Evolutionary conservation across 2,888 invertebrate species (phyloP).

Genomic region (Clivina fossor): DNA sequence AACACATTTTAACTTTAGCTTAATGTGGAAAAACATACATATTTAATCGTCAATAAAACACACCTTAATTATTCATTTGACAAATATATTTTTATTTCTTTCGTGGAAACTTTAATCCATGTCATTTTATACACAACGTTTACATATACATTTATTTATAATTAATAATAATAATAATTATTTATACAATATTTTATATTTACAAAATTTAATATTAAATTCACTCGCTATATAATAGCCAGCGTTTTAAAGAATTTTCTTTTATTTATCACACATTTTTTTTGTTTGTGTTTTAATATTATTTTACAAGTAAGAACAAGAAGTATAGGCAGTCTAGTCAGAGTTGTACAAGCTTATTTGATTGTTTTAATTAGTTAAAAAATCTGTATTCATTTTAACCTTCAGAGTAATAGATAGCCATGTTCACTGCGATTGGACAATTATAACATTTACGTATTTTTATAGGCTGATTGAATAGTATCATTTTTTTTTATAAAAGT

Average conservation of each 20-base stretch:
- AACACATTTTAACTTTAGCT: constrained; percentile 4
- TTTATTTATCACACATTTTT: constrained; percentile 28
- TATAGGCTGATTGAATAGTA: too few species aligned
- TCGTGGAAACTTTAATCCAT: constrained; percentile 29
- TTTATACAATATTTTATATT: constrained; percentile 38
- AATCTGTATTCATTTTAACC: too few species aligned
- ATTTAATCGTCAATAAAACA: constrained; percentile 44
- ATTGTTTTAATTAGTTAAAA: too few species aligned
- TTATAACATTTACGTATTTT: too few species aligned
- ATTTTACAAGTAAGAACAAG: constrained; percentile 20
- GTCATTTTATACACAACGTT: constrained; percentile 38
- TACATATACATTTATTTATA: constrained; percentile 39
- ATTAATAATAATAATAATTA: too few species aligned
- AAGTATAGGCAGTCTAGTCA: constrained; percentile 22
- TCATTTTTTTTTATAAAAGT: too few species aligned
- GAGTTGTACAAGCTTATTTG: constrained; percentile 22
- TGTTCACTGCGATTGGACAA: too few species aligned
- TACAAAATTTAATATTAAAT: constrained; percentile 18
- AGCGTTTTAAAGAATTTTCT: constrained; percentile 16
- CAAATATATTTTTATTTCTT: constrained; percentile 49
- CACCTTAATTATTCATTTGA: constrained; percentile 53
- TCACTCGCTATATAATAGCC: constrained; percentile 25
- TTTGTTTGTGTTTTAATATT: constrained; percentile 10
- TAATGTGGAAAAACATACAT: constrained; percentile 18
- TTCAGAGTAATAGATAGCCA: too few species aligned